phyloP scores from a whole-genome alignment of 2,113 vertebrate species.

The Paracanthobrama guichenoti region DNA sequence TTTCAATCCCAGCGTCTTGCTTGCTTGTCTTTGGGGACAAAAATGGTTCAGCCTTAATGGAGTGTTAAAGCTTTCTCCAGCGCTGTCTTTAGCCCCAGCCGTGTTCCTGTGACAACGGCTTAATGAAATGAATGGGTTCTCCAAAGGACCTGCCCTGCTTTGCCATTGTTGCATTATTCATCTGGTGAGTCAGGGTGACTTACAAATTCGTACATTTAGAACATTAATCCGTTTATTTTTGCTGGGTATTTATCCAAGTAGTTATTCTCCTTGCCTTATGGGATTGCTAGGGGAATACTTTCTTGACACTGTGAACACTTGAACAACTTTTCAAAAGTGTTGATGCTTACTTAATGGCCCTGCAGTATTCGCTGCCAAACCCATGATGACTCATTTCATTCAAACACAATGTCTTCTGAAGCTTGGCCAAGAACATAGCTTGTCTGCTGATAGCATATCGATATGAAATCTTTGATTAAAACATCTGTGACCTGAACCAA shows the following conservation, averaged over 20 bases:
- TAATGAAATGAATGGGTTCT: conserved; percentile 54
- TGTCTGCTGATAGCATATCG: not conserved
- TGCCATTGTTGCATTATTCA: conserved; percentile 46
- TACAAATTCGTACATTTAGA: conserved; percentile 33
- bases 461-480: conserved; percentile 24
- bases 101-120: conserved; percentile 18
- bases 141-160: conserved; percentile 16
- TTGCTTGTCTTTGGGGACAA: conserved; percentile 21
- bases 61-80: conserved; percentile 47
- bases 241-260: conserved; percentile 31
- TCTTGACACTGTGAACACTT: conserved; percentile 7
- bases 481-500: not conserved
- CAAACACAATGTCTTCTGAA: conserved; percentile 14
- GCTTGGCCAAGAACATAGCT: not conserved
- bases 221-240: conserved; percentile 42
- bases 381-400: conserved; percentile 7
- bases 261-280: conserved; percentile 24
- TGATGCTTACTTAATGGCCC: conserved; percentile 41
- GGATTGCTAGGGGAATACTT: conserved; percentile 19
- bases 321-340: conserved; percentile 22
- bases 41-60: conserved; percentile 42
- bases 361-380: conserved; percentile 2
- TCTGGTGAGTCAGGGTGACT: conserved; percentile 48
- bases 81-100: conserved; percentile 14
- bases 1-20: conserved; percentile 32